Conservation (phyloP, 2,797 vertebrate species). For the Coranthus polyacanthus region DNA sequence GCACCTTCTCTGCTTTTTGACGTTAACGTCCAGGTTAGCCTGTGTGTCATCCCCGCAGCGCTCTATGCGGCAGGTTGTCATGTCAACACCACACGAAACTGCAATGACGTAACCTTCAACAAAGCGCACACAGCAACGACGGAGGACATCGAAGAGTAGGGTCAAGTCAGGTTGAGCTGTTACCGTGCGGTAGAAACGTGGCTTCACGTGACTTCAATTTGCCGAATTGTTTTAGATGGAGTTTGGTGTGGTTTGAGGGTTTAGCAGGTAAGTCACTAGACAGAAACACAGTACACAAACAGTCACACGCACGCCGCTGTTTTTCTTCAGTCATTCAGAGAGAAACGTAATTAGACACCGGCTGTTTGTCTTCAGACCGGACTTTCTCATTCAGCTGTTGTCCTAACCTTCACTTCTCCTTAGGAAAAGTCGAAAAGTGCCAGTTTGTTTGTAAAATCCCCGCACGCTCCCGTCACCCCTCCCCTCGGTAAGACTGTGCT, state of each 20-base stretch:
- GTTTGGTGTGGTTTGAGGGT: slow-evolving; percentile 26
- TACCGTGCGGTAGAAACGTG: no score
- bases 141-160: no score
- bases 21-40: no score
- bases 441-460: slow-evolving; percentile 63
- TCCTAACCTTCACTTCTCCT: slow-evolving; percentile 50
- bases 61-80: no score
- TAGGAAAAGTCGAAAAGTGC: slow-evolving; percentile 70
- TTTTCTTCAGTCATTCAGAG: slow-evolving; percentile 61
- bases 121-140: no score
- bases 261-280: slow-evolving; percentile 34
- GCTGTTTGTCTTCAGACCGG: slow-evolving; percentile 50
- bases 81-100: no score
- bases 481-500: slow-evolving; percentile 44
- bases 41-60: no score
- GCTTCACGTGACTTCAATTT: no score
- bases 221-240: no score
- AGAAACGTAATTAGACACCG: slow-evolving; percentile 53
- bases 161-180: no score
- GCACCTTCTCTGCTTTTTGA: no score
- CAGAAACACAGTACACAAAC: slow-evolving; percentile 46
- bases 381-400: slow-evolving; percentile 32
- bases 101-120: no score
- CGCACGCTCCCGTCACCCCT: slow-evolving; percentile 6
- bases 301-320: slow-evolving; percentile 34